Evolutionary conservation across 2,888 invertebrate species (phyloP), one percentile per base, ranked within the genome.

Genomic region (Vesta saturnalis): DNA sequence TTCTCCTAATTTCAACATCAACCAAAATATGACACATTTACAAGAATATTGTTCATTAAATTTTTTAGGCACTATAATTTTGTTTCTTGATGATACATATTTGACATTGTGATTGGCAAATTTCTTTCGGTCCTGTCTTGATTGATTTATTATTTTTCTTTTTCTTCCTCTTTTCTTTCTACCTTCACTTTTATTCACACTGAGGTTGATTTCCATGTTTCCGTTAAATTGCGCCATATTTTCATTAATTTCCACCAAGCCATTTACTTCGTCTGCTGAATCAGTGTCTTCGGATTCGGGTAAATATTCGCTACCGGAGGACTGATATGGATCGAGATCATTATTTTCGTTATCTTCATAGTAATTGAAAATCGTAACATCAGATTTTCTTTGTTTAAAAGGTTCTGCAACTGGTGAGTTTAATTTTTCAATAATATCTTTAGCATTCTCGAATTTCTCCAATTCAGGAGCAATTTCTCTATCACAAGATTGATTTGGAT

Each of bases 121-220:
- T 46, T 46, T 46, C 12, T 8, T 46, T 30, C 30, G 5, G 5
- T 30, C 6, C 30, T 30, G 30, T 30, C 30, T 30, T 30, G 30
- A 6, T 30, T 30, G 30, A 30, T 30, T 10, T 5, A 10, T 5
- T 10, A 10, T 30, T 10, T 30, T 30, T 30, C 30, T 30, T 46
- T 46, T 46, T 46, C 46, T 46, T 46, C 46, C 46, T n/a, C 46
- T 8, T 14, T 46, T 46, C 46, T n/a, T 46, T 46, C 46, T 46
- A 14, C 46, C n/a, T 46, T 46, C 15, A 46, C 46, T 46, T 8
- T 46, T 46, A 8, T 46, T 14, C n/a, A 46, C 46, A 46, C 15
- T 46, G 10, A 14, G 15, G 46, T 46, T 46, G 15, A 46, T 14
- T 46, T 46, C 46, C 46, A 46, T 46, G 15, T 46, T 46, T n/a